phyloP scores from a whole-genome alignment of 2,888 invertebrate species.

The Andricus quercusramuli region DNA sequence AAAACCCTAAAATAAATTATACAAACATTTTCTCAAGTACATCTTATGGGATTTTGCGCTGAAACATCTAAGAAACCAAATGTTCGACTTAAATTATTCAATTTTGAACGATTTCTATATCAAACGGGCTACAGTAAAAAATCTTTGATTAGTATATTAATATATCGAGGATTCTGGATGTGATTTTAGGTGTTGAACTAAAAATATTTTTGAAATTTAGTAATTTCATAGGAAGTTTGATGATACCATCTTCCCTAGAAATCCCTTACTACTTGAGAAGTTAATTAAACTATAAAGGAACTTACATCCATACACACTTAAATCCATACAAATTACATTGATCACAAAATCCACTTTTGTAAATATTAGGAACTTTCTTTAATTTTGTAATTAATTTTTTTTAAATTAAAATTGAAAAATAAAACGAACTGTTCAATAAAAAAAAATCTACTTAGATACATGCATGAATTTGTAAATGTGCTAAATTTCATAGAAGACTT shows the following conservation, averaged over 20 bases:
- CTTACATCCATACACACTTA: neutral
- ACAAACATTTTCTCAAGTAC: too few species aligned
- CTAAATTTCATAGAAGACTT: neutral
- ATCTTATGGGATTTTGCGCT: too few species aligned
- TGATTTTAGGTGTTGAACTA: neutral
- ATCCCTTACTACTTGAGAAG: neutral
- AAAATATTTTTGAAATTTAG: neutral
- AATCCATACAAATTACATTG: neutral
- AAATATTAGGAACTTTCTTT: neutral
- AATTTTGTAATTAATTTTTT: neutral
- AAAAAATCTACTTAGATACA: neutral
- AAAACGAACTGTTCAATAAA: neutral
- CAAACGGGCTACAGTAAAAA: too few species aligned
- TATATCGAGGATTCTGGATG: neutral
- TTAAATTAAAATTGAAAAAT: neutral
- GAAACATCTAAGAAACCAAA: too few species aligned
- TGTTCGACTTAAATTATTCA: too few species aligned
- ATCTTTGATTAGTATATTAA: too few species aligned
- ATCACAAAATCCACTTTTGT: neutral
- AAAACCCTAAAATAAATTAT: too few species aligned
- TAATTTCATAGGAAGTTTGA: too few species aligned
- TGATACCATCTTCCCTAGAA: neutral
- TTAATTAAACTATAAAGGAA: neutral
- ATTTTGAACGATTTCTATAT: too few species aligned
- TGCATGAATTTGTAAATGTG: neutral